phyloP scores from a whole-genome alignment of 2,888 invertebrate genomes.

The Psylliodes chrysocephalus region DNA sequence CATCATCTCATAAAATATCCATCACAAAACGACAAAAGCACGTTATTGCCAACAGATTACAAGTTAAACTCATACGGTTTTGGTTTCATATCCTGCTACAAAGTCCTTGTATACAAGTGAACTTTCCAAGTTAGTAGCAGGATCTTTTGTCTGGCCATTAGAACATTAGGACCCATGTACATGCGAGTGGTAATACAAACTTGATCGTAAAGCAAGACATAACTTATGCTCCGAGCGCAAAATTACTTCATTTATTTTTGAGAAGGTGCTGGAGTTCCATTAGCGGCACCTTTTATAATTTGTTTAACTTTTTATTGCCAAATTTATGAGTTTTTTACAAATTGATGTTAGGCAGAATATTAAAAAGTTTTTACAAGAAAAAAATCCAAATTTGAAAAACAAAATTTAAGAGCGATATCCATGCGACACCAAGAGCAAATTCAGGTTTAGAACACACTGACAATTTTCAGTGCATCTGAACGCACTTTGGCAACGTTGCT shows the following conservation, averaged over 20 bases:
- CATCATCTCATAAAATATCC: neutral
- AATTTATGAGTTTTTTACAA: too few species aligned
- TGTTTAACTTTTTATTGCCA: too few species aligned
- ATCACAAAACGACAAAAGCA: neutral
- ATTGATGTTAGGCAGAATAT: too few species aligned
- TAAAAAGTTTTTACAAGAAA: too few species aligned
- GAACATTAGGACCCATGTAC: slow-evolving; percentile 15
- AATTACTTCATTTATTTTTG: slow-evolving; percentile 15
- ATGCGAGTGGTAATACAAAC: slow-evolving; percentile 9
- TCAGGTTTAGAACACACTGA: too few species aligned
- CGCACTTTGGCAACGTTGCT: too few species aligned
- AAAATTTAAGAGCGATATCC: too few species aligned
- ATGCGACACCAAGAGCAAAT: too few species aligned
- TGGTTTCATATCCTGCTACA: neutral
- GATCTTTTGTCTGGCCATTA: slow-evolving; percentile 19
- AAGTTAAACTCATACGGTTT: neutral
- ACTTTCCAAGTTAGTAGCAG: slow-evolving; percentile 9
- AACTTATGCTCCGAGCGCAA: neutral
- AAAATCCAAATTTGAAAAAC: too few species aligned
- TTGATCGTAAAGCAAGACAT: slow-evolving; percentile 10
- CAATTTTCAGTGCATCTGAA: too few species aligned
- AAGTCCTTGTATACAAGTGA: slow-evolving; percentile 1
- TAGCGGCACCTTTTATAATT: too few species aligned
- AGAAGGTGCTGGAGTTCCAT: neutral
- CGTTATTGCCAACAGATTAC: neutral